These are phyloP conservation scores for Pseudobourletiella spinata DNA, from an alignment of 1,140 invertebrate genomes.

Conservation along the genomic window DNA sequence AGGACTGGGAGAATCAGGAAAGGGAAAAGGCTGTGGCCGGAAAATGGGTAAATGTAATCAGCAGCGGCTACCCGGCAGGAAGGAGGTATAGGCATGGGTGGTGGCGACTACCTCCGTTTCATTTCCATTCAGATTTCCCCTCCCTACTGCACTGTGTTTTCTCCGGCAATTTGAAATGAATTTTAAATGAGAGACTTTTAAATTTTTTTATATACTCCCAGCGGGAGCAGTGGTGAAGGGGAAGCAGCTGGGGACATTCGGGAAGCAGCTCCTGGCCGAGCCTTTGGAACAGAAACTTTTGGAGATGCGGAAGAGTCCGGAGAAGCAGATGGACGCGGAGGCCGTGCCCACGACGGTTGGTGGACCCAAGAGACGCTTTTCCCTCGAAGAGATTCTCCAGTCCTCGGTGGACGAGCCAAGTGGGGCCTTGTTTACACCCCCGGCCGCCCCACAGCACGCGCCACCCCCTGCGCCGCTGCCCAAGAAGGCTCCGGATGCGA, in stretches of 20 bases:
- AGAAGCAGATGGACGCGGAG: neutral
- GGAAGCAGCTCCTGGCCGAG: constrained; percentile 14
- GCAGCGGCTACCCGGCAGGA: too few species aligned
- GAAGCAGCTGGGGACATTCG: constrained; percentile 16
- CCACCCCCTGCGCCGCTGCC: too few species aligned
- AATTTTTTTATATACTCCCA: too few species aligned
- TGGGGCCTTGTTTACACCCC: too few species aligned
- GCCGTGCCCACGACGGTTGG: neutral
- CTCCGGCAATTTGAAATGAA: too few species aligned
- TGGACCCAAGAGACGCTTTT: neutral
- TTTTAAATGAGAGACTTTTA: too few species aligned
- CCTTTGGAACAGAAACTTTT: constrained; percentile 19
- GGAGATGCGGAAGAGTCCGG: neutral
- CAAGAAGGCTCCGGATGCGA: too few species aligned
- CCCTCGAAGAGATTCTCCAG: constrained; percentile 2
- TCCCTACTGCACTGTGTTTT: too few species aligned
- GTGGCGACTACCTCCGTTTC: too few species aligned
- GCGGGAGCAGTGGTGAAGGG: neutral
- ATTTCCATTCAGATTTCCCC: too few species aligned
- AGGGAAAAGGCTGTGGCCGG: constrained; percentile 32
- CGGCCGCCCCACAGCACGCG: too few species aligned
- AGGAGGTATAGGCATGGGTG: too few species aligned
- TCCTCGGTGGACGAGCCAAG: neutral
- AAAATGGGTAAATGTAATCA: constrained; percentile 36
- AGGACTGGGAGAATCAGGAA: constrained; percentile 37